phyloP scores from a whole-genome alignment of 2,888 invertebrate genomes.

The Ichneumon xanthorius region DNA sequence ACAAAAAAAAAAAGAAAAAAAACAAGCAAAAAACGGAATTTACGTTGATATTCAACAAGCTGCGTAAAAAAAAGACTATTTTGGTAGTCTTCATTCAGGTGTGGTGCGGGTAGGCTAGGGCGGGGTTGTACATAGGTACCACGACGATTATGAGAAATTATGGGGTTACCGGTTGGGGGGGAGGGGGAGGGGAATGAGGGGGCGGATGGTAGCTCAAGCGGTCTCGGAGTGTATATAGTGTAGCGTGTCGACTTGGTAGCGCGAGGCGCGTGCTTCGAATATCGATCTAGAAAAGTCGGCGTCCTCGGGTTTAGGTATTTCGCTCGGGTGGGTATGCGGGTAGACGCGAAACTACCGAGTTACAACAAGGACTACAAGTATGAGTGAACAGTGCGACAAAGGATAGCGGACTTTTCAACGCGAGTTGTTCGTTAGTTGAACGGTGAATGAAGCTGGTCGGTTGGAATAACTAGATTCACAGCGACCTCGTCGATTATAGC shows the following conservation, averaged over 20 bases:
- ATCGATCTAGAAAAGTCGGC: slow-evolving; percentile 72
- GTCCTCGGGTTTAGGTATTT: slow-evolving; percentile 45
- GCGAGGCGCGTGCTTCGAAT: slow-evolving; percentile 75
- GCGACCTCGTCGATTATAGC: slow-evolving; percentile 33
- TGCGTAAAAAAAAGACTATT: slow-evolving; percentile 1
- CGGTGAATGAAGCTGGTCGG: slow-evolving; percentile 51
- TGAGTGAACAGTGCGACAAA: slow-evolving; percentile 41
- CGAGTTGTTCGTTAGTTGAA: slow-evolving; percentile 60
- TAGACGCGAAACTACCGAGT: slow-evolving; percentile 44
- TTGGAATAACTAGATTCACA: slow-evolving; percentile 58
- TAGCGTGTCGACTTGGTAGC: slow-evolving; percentile 70
- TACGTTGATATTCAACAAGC: neutral
- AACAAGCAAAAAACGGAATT: neutral
- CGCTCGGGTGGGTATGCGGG: slow-evolving; percentile 36
- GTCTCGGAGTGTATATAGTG: slow-evolving; percentile 46
- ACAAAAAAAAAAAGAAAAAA: neutral
- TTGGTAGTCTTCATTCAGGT: slow-evolving; percentile 3
- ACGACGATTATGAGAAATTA: slow-evolving; percentile 63
- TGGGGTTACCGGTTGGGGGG: slow-evolving; percentile 42
- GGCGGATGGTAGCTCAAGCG: slow-evolving; percentile 11
- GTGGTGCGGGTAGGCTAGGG: neutral
- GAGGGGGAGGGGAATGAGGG: slow-evolving; percentile 19
- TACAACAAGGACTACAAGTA: neutral
- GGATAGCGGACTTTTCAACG: slow-evolving; percentile 50
- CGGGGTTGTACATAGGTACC: slow-evolving; percentile 16